A percentile compares a stretch with the other conserved stretches of the same genome.
Evolutionary conservation across 1,140 invertebrate species (phyloP).

Genomic region (Macrobrachium rosenbergii): DNA sequence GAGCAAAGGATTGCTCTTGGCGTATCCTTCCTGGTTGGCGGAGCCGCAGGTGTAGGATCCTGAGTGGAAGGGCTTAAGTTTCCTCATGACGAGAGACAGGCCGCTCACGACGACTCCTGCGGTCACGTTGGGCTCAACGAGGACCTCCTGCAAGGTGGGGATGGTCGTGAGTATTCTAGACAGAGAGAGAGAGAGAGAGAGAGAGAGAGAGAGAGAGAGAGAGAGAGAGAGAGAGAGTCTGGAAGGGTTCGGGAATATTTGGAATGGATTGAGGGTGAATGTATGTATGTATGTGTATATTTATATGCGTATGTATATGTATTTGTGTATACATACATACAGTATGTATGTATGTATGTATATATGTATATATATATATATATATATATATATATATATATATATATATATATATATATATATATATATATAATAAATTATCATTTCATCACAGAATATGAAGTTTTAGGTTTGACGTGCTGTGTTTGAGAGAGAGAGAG

Average conservation of each 20-base stretch:
- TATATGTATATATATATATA: conserved; percentile 18
- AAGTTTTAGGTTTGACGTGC: neutral
- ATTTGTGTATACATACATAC: too few species aligned
- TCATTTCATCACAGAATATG: neutral
- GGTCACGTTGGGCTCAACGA: too few species aligned
- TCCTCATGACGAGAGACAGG: too few species aligned
- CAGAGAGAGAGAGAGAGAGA: neutral
- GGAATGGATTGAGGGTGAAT: neutral
- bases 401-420: neutral
- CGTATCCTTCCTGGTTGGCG: too few species aligned
- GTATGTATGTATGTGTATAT: neutral
- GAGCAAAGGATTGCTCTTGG: too few species aligned
- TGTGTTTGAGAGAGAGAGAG: neutral
- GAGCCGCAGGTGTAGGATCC: too few species aligned
- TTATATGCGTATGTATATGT: neutral
- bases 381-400: conserved; percentile 4
- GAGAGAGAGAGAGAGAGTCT: too few species aligned
- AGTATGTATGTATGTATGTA: neutral
- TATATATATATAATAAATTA: neutral
- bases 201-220: too few species aligned
- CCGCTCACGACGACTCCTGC: too few species aligned
- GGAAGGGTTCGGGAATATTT: too few species aligned
- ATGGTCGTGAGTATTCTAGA: neutral
- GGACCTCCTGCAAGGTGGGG: too few species aligned
- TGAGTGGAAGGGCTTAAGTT: too few species aligned